Percentiles rank a stretch among this genome's conserved stretches.
These are phyloP conservation scores for Crypturellus undulatus DNA, from an alignment of 2,113 vertebrate species.

Conservation along the genomic window DNA sequence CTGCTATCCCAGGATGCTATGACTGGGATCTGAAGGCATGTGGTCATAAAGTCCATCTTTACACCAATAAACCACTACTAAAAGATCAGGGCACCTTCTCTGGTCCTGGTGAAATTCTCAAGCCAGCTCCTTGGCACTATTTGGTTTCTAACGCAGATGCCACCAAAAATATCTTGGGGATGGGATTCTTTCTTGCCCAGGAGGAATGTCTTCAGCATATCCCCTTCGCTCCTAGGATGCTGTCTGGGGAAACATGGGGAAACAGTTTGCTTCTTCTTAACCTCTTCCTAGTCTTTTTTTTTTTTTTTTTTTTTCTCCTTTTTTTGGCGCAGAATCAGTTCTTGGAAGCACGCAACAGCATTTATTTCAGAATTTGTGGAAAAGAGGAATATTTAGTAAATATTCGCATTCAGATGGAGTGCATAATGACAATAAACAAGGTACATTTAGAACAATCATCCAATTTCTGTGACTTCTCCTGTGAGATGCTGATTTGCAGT, in stretches of 20 bases:
- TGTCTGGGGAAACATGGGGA: not conserved
- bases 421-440: not conserved
- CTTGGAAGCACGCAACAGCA: not conserved
- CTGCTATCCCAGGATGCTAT: not conserved
- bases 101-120: not conserved
- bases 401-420: not conserved
- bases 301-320: not conserved
- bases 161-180: not conserved
- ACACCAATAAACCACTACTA: not conserved
- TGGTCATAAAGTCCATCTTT: not conserved
- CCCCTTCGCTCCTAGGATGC: rapidly evolving
- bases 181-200: not conserved
- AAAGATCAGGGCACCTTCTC: not conserved
- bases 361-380: not conserved
- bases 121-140: not conserved
- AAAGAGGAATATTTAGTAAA: not conserved
- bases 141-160: not conserved
- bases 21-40: not conserved
- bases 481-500: not conserved
- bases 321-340: not conserved
- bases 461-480: not conserved
- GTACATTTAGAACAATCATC: not conserved
- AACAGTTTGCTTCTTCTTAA: not conserved
- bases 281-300: not conserved
- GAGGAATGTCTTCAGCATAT: not conserved